A percentile compares a stretch with the other conserved stretches of the same genome.
Conservation (phyloP, 1,140 invertebrate genomes). For the Bursaphelenchus mucronatus region DNA sequence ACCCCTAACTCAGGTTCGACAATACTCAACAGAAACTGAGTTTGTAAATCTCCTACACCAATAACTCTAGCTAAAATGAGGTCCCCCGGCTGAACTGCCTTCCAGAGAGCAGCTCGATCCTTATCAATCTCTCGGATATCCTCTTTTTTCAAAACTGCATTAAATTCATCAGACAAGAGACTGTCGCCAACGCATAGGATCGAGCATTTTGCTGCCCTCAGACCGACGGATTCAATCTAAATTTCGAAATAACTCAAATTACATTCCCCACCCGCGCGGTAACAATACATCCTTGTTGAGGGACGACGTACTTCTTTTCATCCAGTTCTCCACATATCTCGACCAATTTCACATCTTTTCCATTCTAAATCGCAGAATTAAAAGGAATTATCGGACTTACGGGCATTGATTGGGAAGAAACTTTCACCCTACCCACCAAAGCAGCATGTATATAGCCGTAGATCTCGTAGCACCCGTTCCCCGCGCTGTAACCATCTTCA, state of each 20-base stretch:
- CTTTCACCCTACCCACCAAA: slow-evolving; percentile 36
- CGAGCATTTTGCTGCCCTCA: slow-evolving; percentile 45
- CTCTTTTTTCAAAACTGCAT: slow-evolving; percentile 46
- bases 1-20: slow-evolving; percentile 45
- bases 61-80: slow-evolving; percentile 48
- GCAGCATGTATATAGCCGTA: slow-evolving; percentile 34
- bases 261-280: slow-evolving; percentile 32
- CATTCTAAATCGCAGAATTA: slow-evolving; percentile 24
- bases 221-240: slow-evolving; percentile 34
- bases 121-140: slow-evolving; percentile 45
- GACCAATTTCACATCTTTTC: slow-evolving; percentile 34
- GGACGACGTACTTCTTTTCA: slow-evolving; percentile 41
- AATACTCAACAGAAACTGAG: slow-evolving; percentile 43
- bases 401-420: slow-evolving; percentile 24
- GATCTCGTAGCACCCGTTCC: slow-evolving; percentile 46
- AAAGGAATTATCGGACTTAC: slow-evolving; percentile 18
- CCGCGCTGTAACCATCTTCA: slow-evolving; percentile 40
- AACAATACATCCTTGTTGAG: slow-evolving; percentile 34
- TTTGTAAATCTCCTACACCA: slow-evolving; percentile 48
- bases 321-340: slow-evolving; percentile 35
- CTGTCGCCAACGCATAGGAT: slow-evolving; percentile 50
- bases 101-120: slow-evolving; percentile 37
- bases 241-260: background rate
- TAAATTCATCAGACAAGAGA: slow-evolving; percentile 39
- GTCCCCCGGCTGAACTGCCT: slow-evolving; percentile 41